Evolutionary conservation across 2,888 invertebrate species (phyloP).

Genomic region (Plagodis pulveraria): DNA sequence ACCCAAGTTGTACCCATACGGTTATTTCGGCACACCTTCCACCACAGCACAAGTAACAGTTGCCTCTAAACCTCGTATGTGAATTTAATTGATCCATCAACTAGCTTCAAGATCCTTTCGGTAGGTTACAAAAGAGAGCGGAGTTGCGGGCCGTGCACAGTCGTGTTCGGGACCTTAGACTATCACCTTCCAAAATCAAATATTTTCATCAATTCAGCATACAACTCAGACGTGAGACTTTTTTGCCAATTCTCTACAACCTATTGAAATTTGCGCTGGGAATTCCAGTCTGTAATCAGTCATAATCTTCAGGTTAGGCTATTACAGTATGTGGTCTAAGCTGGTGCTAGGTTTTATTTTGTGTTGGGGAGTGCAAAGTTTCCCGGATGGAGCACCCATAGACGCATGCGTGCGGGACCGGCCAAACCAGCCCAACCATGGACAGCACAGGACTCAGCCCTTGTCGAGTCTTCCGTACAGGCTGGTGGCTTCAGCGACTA

Average conservation of each 20-base stretch:
- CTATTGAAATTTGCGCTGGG: too few relatives aligned
- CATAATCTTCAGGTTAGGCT: neutral
- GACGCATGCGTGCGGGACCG: conserved; percentile 91
- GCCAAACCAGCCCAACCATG: conserved; percentile 91
- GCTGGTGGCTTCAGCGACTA: conserved; percentile 86
- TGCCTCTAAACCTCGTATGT: conserved; percentile 39
- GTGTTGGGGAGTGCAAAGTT: conserved; percentile 76
- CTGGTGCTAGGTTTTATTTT: conserved; percentile 59
- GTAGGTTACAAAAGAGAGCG: conserved; percentile 78
- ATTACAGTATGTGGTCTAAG: conserved; percentile 56
- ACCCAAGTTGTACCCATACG: conserved; percentile 41
- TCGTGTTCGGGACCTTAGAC: conserved; percentile 56
- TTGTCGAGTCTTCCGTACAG: conserved; percentile 87
- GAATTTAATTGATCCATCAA: conserved; percentile 68
- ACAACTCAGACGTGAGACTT: neutral
- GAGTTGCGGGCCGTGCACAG: conserved; percentile 61
- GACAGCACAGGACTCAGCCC: conserved; percentile 88
- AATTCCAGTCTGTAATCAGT: too few relatives aligned
- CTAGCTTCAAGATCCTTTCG: conserved; percentile 72
- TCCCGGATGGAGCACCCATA: conserved; percentile 93
- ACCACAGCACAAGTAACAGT: conserved; percentile 12
- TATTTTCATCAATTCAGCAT: conserved; percentile 10
- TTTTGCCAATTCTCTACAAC: too few relatives aligned
- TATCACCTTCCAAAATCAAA: conserved; percentile 40
- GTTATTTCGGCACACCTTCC: conserved; percentile 53